Conservation (phyloP, 2,797 vertebrate genomes). For the Meriones psammophilus region DNA sequence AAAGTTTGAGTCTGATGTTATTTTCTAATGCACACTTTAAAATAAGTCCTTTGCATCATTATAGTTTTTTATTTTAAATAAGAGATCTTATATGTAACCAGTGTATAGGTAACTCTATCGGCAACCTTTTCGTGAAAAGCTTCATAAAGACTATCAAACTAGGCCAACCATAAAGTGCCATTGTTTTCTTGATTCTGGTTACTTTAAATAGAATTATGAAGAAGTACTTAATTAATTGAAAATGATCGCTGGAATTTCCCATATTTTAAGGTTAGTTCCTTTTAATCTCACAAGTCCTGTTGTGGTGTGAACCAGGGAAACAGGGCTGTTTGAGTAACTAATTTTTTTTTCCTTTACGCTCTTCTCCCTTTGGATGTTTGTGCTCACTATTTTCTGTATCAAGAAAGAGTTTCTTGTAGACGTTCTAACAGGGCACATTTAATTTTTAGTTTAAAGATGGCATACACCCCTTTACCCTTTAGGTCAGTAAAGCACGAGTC, state of each 20-base stretch:
- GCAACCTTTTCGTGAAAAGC: conserved; percentile 40
- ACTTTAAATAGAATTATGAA: conserved; percentile 66
- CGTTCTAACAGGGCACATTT: neutral
- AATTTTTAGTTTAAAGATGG: conserved; percentile 60
- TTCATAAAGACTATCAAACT: conserved; percentile 41
- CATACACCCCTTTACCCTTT: neutral
- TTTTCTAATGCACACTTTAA: conserved; percentile 51
- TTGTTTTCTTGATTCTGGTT: conserved; percentile 56
- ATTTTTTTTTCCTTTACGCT: neutral
- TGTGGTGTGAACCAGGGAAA: conserved; percentile 48
- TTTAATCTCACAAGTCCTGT: conserved; percentile 47
- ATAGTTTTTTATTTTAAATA: conserved; percentile 31
- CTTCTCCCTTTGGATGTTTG: neutral
- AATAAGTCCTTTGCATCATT: conserved; percentile 45
- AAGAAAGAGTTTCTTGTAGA: conserved; percentile 22
- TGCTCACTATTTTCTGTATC: conserved; percentile 58
- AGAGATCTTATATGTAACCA: neutral
- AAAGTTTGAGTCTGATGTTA: conserved; percentile 42
- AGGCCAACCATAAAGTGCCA: conserved; percentile 5
- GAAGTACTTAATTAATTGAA: conserved; percentile 59
- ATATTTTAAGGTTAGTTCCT: conserved; percentile 56
- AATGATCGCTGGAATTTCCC: conserved; percentile 63
- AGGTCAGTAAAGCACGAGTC: conserved; percentile 72
- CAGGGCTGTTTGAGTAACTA: conserved; percentile 41
- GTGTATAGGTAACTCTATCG: neutral